phyloP scores from a whole-genome alignment of 2,797 vertebrate species.

The Cynopterus sphinx region DNA sequence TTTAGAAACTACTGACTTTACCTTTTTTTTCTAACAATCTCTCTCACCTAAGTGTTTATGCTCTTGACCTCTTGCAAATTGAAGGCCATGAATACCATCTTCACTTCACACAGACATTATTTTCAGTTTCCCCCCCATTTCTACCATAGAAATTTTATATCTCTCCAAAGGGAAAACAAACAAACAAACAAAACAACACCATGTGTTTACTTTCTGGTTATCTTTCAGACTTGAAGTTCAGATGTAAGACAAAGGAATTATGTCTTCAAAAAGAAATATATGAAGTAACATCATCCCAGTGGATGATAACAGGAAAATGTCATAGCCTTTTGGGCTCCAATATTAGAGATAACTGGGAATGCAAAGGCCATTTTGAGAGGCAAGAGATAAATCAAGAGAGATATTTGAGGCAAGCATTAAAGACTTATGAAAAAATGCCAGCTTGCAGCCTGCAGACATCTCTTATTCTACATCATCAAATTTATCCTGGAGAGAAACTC shows the following conservation, averaged over 20 bases:
- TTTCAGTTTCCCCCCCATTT: background rate
- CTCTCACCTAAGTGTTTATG: background rate
- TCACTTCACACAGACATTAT: background rate
- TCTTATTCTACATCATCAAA: background rate
- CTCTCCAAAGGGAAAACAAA: background rate
- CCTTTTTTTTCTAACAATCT: background rate
- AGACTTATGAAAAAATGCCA: background rate
- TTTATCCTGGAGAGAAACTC: background rate
- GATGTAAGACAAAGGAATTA: background rate
- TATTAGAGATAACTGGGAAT: background rate
- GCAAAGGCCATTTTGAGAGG: background rate
- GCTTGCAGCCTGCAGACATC: background rate
- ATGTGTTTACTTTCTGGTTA: conserved; percentile 1
- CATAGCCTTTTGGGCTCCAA: background rate
- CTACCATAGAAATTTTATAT: background rate
- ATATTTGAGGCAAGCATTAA: background rate
- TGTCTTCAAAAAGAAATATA: background rate
- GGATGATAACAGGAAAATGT: background rate
- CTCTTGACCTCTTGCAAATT: background rate
- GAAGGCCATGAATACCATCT: background rate
- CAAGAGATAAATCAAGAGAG: background rate
- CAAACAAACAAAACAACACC: background rate
- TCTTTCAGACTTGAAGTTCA: conserved; percentile 3
- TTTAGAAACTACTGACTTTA: background rate
- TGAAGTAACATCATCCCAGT: background rate